Conservation (phyloP, 2,113 vertebrate species). For the Campylorhamphus procurvoides region DNA sequence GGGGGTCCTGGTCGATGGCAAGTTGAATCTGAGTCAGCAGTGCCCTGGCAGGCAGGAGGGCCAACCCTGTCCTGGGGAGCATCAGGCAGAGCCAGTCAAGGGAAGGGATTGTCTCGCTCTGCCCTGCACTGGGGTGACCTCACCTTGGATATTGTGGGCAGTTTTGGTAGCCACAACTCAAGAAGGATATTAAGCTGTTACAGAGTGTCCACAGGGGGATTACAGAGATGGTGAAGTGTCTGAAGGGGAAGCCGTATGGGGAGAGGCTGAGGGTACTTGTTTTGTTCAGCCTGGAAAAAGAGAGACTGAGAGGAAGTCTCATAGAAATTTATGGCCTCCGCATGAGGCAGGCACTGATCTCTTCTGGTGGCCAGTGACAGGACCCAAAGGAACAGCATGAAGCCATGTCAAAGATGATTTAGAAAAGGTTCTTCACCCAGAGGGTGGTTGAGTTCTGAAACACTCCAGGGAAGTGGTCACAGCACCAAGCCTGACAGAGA, state of each 20-base stretch:
- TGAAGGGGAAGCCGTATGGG: fast-evolving
- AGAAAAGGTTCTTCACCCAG: neutral
- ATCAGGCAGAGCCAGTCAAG: neutral
- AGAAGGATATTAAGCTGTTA: neutral
- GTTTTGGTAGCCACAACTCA: fast-evolving
- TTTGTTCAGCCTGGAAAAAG: neutral
- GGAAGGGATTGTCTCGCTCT: neutral
- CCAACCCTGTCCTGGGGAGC: fast-evolving
- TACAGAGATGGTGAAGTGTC: neutral
- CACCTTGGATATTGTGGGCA: fast-evolving
- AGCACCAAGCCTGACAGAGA: neutral
- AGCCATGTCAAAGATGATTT: neutral
- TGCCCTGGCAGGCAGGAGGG: neutral
- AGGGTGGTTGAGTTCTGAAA: neutral
- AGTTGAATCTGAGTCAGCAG: fast-evolving
- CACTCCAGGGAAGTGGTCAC: neutral
- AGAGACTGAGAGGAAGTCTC: neutral
- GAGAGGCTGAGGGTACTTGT: neutral
- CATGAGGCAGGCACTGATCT: neutral
- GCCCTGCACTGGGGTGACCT: neutral
- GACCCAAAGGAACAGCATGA: neutral
- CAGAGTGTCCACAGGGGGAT: neutral
- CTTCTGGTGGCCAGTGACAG: neutral
- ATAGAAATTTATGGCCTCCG: neutral
- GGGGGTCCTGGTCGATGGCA: fast-evolving